Conservation (phyloP, 2,888 invertebrate species). For the Alviniconcha strummeri region DNA sequence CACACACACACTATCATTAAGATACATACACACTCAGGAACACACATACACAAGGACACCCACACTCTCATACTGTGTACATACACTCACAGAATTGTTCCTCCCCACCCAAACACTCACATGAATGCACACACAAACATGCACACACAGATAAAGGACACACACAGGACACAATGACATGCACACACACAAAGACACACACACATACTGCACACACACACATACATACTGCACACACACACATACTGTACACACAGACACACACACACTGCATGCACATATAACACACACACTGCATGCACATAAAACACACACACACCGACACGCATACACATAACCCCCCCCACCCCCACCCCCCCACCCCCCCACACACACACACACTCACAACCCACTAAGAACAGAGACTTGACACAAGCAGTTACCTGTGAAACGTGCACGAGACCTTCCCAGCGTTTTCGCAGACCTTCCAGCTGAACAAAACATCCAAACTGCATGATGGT, state of each 20-base stretch:
- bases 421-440: constrained; percentile 93
- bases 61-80: too few species aligned
- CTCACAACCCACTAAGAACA: too few species aligned
- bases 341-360: too few species aligned
- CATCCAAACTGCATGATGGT: constrained; percentile 99
- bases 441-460: constrained; percentile 92
- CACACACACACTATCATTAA: neutral
- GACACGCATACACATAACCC: neutral
- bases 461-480: constrained; percentile 95
- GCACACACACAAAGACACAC: neutral
- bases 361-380: too few species aligned
- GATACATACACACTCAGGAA: too few species aligned
- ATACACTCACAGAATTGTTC: too few species aligned
- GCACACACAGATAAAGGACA: too few species aligned
- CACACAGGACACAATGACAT: neutral
- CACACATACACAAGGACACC: too few species aligned
- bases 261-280: neutral
- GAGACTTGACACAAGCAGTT: neutral
- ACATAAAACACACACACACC: neutral
- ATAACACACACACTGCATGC: neutral
- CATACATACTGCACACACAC: neutral
- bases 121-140: too few species aligned
- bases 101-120: too few species aligned
- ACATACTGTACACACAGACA: too few species aligned
- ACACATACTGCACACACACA: neutral